Evolutionary conservation across 2,888 invertebrate species (phyloP).

Genomic region (Elysia crispata): DNA sequence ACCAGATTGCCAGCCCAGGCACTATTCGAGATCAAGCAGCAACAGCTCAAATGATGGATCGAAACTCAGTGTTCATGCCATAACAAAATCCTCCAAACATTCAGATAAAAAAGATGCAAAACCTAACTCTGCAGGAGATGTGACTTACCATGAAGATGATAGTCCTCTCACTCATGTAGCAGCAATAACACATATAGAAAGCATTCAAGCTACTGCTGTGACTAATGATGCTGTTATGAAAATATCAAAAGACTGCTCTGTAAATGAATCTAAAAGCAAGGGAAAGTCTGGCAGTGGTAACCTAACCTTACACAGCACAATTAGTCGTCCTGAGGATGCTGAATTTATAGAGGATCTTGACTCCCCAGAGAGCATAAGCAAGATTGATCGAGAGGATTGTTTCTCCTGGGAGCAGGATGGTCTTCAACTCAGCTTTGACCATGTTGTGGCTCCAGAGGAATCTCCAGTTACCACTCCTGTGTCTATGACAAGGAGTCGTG

Average conservation of each 20-base stretch:
- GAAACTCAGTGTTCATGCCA: slow-evolving; percentile 44
- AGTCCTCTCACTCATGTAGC: slow-evolving; percentile 29
- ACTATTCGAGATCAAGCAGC: slow-evolving; percentile 1
- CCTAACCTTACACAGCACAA: slow-evolving; percentile 28
- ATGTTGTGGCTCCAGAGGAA: slow-evolving; percentile 50
- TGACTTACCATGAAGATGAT: slow-evolving; percentile 26
- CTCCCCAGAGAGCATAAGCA: slow-evolving; percentile 70
- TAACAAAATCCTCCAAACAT: slow-evolving; percentile 16
- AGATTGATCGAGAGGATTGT: slow-evolving; percentile 71
- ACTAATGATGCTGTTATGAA: neutral
- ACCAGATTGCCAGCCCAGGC: neutral
- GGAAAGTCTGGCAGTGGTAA: slow-evolving; percentile 15
- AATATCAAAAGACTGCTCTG: neutral
- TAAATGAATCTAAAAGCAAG: neutral
- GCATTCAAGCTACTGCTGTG: neutral
- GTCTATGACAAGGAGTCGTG: slow-evolving; percentile 46
- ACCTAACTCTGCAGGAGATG: neutral
- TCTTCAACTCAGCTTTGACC: slow-evolving; percentile 59
- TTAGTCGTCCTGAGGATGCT: slow-evolving; percentile 21
- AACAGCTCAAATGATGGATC: slow-evolving; percentile 32
- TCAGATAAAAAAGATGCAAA: slow-evolving; percentile 2
- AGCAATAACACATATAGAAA: slow-evolving; percentile 34
- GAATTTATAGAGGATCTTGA: slow-evolving; percentile 65
- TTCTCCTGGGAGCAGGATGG: slow-evolving; percentile 74
- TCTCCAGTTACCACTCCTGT: slow-evolving; percentile 52